phyloP scores from a whole-genome alignment of 2,113 vertebrate genomes.

The Varanus salvator region DNA sequence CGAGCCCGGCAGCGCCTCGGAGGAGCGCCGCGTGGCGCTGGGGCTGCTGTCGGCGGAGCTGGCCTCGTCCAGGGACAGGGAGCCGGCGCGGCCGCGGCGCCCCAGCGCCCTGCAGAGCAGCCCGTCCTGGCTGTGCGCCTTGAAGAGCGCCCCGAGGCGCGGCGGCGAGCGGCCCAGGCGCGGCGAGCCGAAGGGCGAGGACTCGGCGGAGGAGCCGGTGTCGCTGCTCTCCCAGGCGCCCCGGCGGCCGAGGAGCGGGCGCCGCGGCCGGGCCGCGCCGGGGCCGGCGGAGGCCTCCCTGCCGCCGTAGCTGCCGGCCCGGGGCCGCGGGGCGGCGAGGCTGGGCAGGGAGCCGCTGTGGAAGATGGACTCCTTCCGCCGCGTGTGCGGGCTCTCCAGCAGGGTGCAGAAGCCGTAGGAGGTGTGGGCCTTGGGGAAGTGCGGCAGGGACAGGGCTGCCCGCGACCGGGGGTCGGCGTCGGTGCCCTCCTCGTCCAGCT shows the following conservation, averaged over 20 bases:
- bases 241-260: slow-evolving; percentile 64
- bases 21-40: slow-evolving; percentile 81
- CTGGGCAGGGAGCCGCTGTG: slow-evolving; percentile 74
- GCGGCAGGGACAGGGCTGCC: slow-evolving; percentile 88
- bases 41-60: slow-evolving; percentile 93
- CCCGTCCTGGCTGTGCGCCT: slow-evolving; percentile 83
- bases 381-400: slow-evolving; percentile 90
- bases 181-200: slow-evolving; percentile 84
- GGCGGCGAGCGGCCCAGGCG: slow-evolving; percentile 79
- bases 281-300: slow-evolving; percentile 64
- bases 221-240: slow-evolving; percentile 81
- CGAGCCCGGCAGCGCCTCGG: slow-evolving; percentile 74
- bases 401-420: slow-evolving; percentile 89
- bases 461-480: slow-evolving; percentile 89
- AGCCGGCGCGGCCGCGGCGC: slow-evolving; percentile 80
- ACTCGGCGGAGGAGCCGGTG: slow-evolving; percentile 81
- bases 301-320: slow-evolving; percentile 77
- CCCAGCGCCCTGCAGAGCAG: slow-evolving; percentile 77
- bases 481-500: slow-evolving; percentile 78
- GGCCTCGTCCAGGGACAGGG: slow-evolving; percentile 88
- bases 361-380: slow-evolving; percentile 92
- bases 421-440: slow-evolving; percentile 85
- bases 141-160: slow-evolving; percentile 76
- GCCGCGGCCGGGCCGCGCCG: slow-evolving; percentile 74
- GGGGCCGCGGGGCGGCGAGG: slow-evolving; percentile 75